Evolutionary conservation across 1,140 invertebrate genomes (phyloP), one percentile per base, ranked within the genome.

Genomic region (Ganaspis sp.): DNA sequence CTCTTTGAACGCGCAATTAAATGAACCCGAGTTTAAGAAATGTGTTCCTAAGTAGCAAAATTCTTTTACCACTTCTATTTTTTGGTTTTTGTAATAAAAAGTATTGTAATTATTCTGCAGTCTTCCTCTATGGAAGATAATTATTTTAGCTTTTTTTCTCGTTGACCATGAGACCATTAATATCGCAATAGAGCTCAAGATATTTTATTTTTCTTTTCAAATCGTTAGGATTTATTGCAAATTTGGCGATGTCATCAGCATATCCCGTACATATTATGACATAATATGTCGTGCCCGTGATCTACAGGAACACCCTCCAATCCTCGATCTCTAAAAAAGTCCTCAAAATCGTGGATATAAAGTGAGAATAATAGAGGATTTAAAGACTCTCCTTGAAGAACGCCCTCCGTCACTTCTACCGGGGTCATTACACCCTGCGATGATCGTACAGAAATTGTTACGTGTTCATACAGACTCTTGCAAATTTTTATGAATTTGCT

Each of bases 321-420:
- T 1, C 23, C 23, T 70, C 12, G 17, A 29, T 38, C 37, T 38
- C 37, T 29, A 5, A 70, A 29, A 70, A 34, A 70, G 1, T 70
- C 1, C 29, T 70, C 69, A 34, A 70, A 38, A 23, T 70, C 69
- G 9, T 19, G 6, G 15, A 29, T 70, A 19, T 15, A 72, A 11
- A 72, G 37, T 37, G 37, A n/a, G 15, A 72, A 72, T 9, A 72
- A 26, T n/a, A 23, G 2, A 4, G 70, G 40, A 15, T n/a, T 42
- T 21, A 72, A 17, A n/a, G 19, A 21, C 38, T 72, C 70, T 12
- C 70, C 70, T 21, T 72, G 70, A n/a, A 72, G 37, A 8, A 72
- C 37, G 11, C 37, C 70, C 9, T 72, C 42, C 0, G 37, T 19
- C 11, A 72, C 26, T 8, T 70, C 69, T 17, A 11, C 17, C 6